These are phyloP conservation scores for Dolichotis patagonum DNA, from an alignment of 2,113 vertebrate species.

Conservation along the genomic window DNA sequence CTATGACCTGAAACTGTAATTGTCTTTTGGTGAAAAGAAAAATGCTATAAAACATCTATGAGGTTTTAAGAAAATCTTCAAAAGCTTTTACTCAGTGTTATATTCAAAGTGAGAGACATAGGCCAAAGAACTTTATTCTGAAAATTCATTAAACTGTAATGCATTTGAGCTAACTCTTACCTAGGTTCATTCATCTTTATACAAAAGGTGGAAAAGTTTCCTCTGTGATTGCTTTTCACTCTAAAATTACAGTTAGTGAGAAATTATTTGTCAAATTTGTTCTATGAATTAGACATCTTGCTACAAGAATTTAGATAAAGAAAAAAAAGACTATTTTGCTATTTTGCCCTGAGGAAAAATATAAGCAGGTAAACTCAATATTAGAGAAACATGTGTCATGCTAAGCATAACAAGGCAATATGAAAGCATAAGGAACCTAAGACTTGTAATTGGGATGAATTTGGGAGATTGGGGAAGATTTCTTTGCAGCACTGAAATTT, in stretches of 20 bases:
- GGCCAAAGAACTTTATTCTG: not conserved
- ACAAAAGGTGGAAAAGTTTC: not conserved
- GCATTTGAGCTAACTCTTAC: not conserved
- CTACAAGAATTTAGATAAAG: not conserved
- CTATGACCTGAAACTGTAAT: not conserved
- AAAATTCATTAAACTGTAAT: not conserved
- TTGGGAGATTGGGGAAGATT: not conserved
- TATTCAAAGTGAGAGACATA: not conserved
- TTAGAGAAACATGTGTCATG: not conserved
- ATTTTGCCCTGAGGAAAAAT: not conserved
- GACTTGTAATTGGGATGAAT: not conserved
- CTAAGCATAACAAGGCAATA: not conserved
- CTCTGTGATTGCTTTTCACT: not conserved
- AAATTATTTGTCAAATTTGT: not conserved
- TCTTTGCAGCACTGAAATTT: not conserved
- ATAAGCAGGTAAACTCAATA: not conserved
- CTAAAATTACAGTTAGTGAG: conserved; percentile 5
- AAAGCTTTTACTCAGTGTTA: not conserved
- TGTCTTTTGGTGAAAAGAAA: not conserved
- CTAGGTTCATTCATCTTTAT: not conserved
- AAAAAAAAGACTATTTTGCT: not conserved
- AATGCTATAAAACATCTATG: not conserved
- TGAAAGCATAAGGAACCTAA: not conserved
- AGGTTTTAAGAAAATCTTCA: not conserved
- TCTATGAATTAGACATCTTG: not conserved